Conservation (phyloP, 1,140 invertebrate genomes). For the Pinna nobilis region DNA sequence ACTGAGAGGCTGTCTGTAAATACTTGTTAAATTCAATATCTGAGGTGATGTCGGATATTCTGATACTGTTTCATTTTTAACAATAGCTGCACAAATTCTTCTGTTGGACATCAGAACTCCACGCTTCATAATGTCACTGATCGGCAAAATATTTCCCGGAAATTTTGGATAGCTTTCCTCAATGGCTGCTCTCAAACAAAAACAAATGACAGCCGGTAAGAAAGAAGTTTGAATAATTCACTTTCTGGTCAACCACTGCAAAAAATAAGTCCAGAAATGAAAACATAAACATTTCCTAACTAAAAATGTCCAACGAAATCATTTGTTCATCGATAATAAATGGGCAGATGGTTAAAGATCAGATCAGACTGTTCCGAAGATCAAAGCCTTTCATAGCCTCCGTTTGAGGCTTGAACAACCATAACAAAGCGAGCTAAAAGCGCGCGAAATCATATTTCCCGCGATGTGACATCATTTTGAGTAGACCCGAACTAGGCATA, state of each 20-base stretch:
- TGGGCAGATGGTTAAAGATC: slow-evolving; percentile 44
- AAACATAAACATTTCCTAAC: slow-evolving; percentile 19
- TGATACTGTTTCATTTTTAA: slow-evolving; percentile 58
- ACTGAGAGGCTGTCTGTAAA: slow-evolving; percentile 51
- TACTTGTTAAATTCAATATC: slow-evolving; percentile 61
- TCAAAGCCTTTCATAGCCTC: slow-evolving; percentile 29
- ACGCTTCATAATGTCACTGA: slow-evolving; percentile 56
- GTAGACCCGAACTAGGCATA: slow-evolving; percentile 29
- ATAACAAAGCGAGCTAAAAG: slow-evolving; percentile 61
- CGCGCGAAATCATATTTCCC: slow-evolving; percentile 73
- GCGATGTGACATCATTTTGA: slow-evolving; percentile 62
- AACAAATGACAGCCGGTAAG: slow-evolving; percentile 7
- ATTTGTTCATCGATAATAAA: not conserved
- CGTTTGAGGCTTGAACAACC: slow-evolving; percentile 35
- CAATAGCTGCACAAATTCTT: slow-evolving; percentile 52
- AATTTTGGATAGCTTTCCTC: slow-evolving; percentile 11
- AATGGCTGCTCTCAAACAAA: slow-evolving; percentile 14
- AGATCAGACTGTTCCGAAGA: not conserved
- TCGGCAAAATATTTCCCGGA: slow-evolving; percentile 24
- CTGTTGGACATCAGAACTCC: slow-evolving; percentile 55
- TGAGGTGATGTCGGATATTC: slow-evolving; percentile 56
- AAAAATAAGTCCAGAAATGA: slow-evolving; percentile 19
- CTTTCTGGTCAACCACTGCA: not conserved
- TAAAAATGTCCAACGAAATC: slow-evolving; percentile 12
- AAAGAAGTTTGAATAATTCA: slow-evolving; percentile 25